Evolutionary conservation across 2,113 vertebrate genomes (phyloP).

Genomic region (Lota lota): DNA sequence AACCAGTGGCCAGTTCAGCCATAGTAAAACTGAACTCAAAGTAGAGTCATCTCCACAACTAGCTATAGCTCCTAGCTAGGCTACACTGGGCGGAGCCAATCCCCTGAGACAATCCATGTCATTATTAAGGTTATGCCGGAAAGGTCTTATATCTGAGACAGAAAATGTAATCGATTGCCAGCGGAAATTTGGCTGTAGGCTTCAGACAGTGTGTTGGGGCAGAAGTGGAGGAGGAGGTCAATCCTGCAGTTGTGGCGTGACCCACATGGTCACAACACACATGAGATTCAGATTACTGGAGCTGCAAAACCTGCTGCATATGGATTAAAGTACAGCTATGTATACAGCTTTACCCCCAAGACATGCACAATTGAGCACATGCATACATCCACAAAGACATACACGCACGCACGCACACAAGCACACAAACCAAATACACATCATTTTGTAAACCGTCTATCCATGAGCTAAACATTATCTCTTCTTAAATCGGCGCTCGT

Average conservation of each 20-base stretch:
- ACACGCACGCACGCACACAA: neutral
- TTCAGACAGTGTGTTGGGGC: slow-evolving; percentile 14
- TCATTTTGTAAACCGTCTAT: too few relatives aligned
- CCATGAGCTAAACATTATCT: too few relatives aligned
- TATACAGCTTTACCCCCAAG: neutral
- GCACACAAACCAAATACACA: too few relatives aligned
- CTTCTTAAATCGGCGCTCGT: too few relatives aligned
- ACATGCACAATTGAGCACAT: neutral
- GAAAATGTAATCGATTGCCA: slow-evolving; percentile 45
- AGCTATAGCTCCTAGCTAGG: neutral
- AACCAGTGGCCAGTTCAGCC: slow-evolving; percentile 39
- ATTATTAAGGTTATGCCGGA: slow-evolving; percentile 52
- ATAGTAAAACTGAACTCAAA: slow-evolving; percentile 22
- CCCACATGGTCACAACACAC: slow-evolving; percentile 32
- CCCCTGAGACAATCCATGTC: slow-evolving; percentile 30
- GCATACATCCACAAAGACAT: neutral
- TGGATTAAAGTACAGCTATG: slow-evolving; percentile 29
- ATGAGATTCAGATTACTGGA: slow-evolving; percentile 42
- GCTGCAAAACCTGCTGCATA: slow-evolving; percentile 36
- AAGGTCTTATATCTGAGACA: slow-evolving; percentile 43
- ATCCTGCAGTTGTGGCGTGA: slow-evolving; percentile 45
- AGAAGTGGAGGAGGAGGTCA: slow-evolving; percentile 34
- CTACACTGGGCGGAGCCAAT: slow-evolving; percentile 34
- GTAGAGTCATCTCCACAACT: slow-evolving; percentile 42
- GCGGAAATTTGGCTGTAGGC: slow-evolving; percentile 21